These are phyloP conservation scores for Sepiola atlantica DNA, from an alignment of 2,888 invertebrate species.

Conservation along the genomic window DNA sequence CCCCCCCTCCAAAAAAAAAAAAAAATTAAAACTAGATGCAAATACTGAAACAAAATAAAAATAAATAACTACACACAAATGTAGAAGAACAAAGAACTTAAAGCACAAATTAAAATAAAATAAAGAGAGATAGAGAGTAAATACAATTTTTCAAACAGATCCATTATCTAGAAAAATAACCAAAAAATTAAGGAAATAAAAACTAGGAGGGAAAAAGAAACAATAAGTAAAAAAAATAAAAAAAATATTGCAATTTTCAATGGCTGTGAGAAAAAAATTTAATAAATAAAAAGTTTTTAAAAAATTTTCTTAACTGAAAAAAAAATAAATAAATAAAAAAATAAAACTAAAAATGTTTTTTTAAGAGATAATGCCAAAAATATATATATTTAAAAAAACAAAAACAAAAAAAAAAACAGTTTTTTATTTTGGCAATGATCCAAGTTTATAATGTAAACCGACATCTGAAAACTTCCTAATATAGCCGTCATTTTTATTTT, in stretches of 20 bases:
- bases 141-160: constrained; percentile 21
- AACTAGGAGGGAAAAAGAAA: not conserved
- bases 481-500: not conserved
- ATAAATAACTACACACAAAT: not conserved
- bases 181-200: constrained; percentile 19
- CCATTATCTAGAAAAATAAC: constrained; percentile 12
- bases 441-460: not conserved
- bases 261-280: not conserved
- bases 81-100: not conserved
- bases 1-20: not conserved
- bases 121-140: not conserved
- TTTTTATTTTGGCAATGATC: constrained; percentile 1
- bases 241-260: not conserved
- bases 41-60: not conserved
- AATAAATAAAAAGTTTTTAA: not conserved
- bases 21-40: not conserved
- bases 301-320: not conserved
- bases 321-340: too few relatives aligned
- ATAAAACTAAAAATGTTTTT: not conserved
- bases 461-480: constrained; percentile 18
- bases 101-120: constrained; percentile 2
- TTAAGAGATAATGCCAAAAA: not conserved
- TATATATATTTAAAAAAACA: not conserved
- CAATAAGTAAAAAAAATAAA: not conserved
- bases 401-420: not conserved